Percentiles rank a stretch among this genome's conserved stretches.
Conservation (phyloP, 2,113 vertebrate genomes). For the Felis chaus region DNA sequence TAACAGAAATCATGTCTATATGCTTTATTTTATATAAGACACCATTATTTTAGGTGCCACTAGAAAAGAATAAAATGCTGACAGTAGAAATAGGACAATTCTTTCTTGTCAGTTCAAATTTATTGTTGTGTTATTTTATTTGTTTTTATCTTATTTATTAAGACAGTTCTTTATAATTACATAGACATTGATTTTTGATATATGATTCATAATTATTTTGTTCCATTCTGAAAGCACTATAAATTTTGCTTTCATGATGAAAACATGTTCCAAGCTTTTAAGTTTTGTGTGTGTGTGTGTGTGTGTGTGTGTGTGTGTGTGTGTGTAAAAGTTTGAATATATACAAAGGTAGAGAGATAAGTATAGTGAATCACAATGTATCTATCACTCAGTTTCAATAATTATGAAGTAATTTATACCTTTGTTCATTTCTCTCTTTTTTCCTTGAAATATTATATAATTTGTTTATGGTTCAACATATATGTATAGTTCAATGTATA, state of each 20-base stretch:
- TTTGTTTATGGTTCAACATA: not conserved
- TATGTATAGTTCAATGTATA: not conserved
- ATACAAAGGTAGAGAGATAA: not conserved
- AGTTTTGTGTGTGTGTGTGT: not conserved
- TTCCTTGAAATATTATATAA: not conserved
- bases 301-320: too few relatives aligned
- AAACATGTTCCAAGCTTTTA: not conserved
- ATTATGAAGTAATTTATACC: not conserved
- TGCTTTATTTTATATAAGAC: not conserved
- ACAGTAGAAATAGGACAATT: not conserved
- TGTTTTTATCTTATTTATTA: not conserved
- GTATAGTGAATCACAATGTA: not conserved
- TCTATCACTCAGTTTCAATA: not conserved
- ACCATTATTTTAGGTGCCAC: not conserved
- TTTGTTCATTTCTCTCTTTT: not conserved
- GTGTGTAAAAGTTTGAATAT: not conserved
- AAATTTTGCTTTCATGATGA: not conserved
- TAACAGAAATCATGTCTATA: not conserved
- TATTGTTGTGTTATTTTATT: not conserved
- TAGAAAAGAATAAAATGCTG: not conserved
- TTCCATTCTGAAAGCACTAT: not conserved
- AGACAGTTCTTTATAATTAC: not conserved
- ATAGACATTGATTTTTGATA: not conserved
- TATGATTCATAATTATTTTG: not conserved
- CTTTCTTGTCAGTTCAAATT: not conserved